phyloP scores from a whole-genome alignment of 1,140 invertebrate species.

The Camponotus floridanus region DNA sequence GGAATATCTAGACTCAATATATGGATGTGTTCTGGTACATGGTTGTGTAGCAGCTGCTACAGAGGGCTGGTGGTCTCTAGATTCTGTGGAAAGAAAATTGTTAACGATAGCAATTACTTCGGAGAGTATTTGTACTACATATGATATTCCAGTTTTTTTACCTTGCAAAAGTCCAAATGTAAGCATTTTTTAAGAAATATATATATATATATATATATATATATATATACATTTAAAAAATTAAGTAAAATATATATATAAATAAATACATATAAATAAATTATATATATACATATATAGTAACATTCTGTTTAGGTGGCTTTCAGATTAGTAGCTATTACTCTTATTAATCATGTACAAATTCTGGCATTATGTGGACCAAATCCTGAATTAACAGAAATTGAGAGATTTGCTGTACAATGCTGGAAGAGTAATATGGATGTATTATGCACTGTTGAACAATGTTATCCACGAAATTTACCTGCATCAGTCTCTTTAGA shows the following conservation, averaged over 20 bases:
- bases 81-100: slow-evolving; percentile 91
- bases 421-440: slow-evolving; percentile 91
- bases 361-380: slow-evolving; percentile 93
- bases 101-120: slow-evolving; percentile 89
- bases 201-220: background rate
- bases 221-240: background rate
- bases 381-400: slow-evolving; percentile 90
- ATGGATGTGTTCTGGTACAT: slow-evolving; percentile 92
- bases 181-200: slow-evolving; percentile 75
- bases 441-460: slow-evolving; percentile 88
- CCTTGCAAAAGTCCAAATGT: slow-evolving; percentile 94
- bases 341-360: slow-evolving; percentile 91
- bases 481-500: slow-evolving; percentile 88
- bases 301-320: slow-evolving; percentile 88
- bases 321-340: slow-evolving; percentile 92
- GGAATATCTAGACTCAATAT: slow-evolving; percentile 91
- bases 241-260: background rate
- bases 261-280: too few species aligned
- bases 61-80: slow-evolving; percentile 92
- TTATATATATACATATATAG: background rate
- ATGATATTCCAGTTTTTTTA: slow-evolving; percentile 93
- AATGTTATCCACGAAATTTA: slow-evolving; percentile 89
- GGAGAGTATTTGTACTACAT: slow-evolving; percentile 89
- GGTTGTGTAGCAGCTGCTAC: slow-evolving; percentile 92
- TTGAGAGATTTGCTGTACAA: slow-evolving; percentile 91